These are phyloP conservation scores for Monochamus alternatus DNA, from an alignment of 2,888 invertebrate genomes.

Conservation along the genomic window DNA sequence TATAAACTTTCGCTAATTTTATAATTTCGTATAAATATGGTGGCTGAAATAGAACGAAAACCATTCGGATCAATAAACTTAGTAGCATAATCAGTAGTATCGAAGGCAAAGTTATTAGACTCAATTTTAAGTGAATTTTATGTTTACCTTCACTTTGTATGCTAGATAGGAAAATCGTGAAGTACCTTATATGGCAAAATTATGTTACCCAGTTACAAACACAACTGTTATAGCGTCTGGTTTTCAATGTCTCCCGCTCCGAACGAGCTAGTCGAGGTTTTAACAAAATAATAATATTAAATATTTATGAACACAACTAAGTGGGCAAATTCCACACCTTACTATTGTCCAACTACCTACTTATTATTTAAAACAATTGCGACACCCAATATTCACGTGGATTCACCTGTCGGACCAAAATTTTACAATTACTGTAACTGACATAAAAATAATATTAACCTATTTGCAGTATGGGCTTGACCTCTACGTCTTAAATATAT, in stretches of 20 bases:
- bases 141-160: slow-evolving; percentile 30
- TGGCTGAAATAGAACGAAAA: not conserved
- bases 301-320: slow-evolving; percentile 11
- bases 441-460: slow-evolving; percentile 16
- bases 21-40: not conserved
- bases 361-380: slow-evolving; percentile 7
- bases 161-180: slow-evolving; percentile 32
- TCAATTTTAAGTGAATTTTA: slow-evolving; percentile 16
- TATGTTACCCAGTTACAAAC: slow-evolving; percentile 23
- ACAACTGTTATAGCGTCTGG: slow-evolving; percentile 28
- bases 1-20: not conserved
- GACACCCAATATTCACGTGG: slow-evolving; percentile 1
- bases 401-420: slow-evolving; percentile 20
- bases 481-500: slow-evolving; percentile 13
- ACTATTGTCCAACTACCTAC: slow-evolving; percentile 26
- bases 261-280: not conserved
- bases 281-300: slow-evolving; percentile 17
- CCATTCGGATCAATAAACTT: not conserved
- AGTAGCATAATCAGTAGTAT: not conserved
- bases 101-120: not conserved
- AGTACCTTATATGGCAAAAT: slow-evolving; percentile 25
- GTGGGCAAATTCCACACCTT: slow-evolving; percentile 25
- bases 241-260: not conserved
- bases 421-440: not conserved
- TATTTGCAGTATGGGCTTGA: not conserved